Percentiles rank a stretch among this genome's conserved stretches.
Evolutionary conservation across 2,888 invertebrate species (phyloP).

Genomic region (Caenorhabditis sp.): DNA sequence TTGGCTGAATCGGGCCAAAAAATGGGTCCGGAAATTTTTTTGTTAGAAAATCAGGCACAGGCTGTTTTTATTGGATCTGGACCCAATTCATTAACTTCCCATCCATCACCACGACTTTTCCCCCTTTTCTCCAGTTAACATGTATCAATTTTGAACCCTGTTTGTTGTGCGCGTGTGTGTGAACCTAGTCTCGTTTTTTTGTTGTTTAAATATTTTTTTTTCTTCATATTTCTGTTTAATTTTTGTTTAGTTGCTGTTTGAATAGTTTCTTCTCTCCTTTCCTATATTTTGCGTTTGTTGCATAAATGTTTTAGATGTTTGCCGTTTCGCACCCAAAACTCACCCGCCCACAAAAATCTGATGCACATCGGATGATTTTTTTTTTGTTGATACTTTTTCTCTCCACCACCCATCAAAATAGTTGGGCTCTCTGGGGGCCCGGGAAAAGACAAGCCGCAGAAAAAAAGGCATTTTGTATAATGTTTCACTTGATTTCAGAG

Average conservation of each 20-base stretch:
- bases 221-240: not conserved
- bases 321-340: not conserved
- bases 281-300: not conserved
- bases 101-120: constrained; percentile 4
- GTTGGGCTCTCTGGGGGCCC: not conserved
- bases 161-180: too few species aligned
- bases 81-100: too few species aligned
- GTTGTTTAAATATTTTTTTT: too few species aligned
- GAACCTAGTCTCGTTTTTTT: too few species aligned
- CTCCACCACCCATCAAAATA: too few species aligned
- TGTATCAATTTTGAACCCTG: not conserved
- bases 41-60: too few species aligned
- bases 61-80: too few species aligned
- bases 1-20: too few species aligned
- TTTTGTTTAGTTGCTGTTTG: not conserved
- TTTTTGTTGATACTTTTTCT: too few species aligned
- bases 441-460: too few species aligned
- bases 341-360: not conserved
- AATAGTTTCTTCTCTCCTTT: not conserved
- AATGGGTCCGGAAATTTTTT: too few species aligned
- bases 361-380: not conserved
- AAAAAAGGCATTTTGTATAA: too few species aligned
- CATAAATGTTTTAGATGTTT: constrained; percentile 2
- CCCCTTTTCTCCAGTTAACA: not conserved
- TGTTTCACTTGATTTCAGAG: constrained; percentile 35